These are phyloP conservation scores for Cololabis saira DNA, from an alignment of 2,113 vertebrate species.

Conservation along the genomic window DNA sequence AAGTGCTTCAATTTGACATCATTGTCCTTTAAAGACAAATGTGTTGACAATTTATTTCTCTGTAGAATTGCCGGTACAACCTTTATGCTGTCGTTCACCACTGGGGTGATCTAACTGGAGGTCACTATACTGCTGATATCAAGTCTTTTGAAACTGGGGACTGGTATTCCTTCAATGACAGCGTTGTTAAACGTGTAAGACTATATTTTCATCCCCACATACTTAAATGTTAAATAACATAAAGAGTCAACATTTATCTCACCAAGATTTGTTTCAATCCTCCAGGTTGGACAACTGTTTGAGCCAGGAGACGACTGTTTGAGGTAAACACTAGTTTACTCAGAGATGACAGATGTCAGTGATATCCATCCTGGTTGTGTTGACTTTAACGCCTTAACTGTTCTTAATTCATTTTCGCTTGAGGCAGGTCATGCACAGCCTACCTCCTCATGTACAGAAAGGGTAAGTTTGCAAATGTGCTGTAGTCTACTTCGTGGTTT, in stretches of 20 bases:
- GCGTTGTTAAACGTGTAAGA: constrained; percentile 53
- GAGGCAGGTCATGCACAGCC: constrained; percentile 37
- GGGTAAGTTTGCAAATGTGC: constrained; percentile 18
- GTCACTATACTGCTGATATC: constrained; percentile 75
- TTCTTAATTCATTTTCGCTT: neutral
- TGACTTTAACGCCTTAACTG: neutral
- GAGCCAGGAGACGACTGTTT: neutral
- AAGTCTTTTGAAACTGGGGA: constrained; percentile 62
- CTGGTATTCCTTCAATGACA: constrained; percentile 76
- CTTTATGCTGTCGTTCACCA: constrained; percentile 77
- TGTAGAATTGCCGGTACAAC: constrained; percentile 57
- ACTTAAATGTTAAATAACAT: neutral
- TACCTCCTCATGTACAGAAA: constrained; percentile 70
- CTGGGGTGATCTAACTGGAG: constrained; percentile 57
- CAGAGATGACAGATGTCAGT: too few relatives aligned
- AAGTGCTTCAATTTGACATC: too few relatives aligned
- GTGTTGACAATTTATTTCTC: neutral
- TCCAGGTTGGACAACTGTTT: constrained; percentile 21
- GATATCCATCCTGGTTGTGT: too few relatives aligned
- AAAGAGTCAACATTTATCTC: fast-evolving
- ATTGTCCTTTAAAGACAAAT: neutral
- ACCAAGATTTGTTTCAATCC: neutral
- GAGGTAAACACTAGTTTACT: constrained; percentile 24
- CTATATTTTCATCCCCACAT: neutral
- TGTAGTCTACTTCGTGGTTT: neutral